Evolutionary conservation across 2,888 invertebrate genomes (phyloP).

Genomic region (Cancer borealis): DNA sequence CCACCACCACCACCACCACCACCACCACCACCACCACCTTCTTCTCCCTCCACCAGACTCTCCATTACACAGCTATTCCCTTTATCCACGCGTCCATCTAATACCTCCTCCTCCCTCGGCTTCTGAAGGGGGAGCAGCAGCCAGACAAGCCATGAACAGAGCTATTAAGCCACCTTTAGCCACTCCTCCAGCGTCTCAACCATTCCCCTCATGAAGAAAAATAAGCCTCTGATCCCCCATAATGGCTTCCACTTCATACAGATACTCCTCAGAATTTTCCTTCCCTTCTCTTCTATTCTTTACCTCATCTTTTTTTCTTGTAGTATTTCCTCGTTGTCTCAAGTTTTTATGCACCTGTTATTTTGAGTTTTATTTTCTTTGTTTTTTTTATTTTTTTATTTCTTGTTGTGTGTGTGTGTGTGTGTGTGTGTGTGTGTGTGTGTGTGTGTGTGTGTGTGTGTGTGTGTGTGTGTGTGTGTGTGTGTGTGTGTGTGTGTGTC

Average conservation of each 20-base stretch:
- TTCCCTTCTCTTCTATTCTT: background rate
- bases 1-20: background rate
- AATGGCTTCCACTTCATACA: slow-evolving; percentile 37
- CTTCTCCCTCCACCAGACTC: background rate
- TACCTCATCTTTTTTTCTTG: background rate
- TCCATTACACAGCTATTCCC: slow-evolving; percentile 29
- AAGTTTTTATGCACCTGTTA: background rate
- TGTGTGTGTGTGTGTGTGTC: no score
- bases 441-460: background rate
- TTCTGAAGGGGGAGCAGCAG: slow-evolving; percentile 37
- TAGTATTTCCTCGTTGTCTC: background rate
- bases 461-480: no score
- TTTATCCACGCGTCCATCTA: slow-evolving; percentile 24
- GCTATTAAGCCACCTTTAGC: slow-evolving; percentile 34
- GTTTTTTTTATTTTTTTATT: background rate
- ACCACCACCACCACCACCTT: background rate
- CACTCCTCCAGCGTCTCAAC: slow-evolving; percentile 18
- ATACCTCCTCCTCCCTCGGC: background rate
- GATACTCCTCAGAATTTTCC: slow-evolving; percentile 34
- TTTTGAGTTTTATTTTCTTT: background rate
- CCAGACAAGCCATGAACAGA: slow-evolving; percentile 34
- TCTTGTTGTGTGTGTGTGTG: background rate
- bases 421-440: background rate
- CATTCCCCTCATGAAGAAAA: slow-evolving; percentile 37
- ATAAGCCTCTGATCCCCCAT: slow-evolving; percentile 9